Conservation (phyloP, 2,797 vertebrate genomes). For the Tokudaia tokunoshimensis region DNA sequence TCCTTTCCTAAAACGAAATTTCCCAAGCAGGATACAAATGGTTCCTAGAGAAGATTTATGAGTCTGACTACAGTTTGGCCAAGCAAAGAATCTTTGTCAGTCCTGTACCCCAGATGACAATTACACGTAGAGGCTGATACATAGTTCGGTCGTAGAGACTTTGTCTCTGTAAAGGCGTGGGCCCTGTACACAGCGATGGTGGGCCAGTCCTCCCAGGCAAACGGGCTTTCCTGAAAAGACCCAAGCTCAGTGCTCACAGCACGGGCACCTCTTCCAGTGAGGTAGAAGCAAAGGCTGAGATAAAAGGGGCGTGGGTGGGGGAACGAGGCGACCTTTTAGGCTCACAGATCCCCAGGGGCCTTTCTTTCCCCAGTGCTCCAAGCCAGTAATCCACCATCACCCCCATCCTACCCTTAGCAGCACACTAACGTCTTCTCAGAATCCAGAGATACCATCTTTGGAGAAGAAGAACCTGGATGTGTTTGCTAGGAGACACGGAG, state of each 20-base stretch:
- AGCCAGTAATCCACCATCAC: not conserved
- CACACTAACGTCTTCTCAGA: not conserved
- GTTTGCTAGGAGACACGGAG: not conserved
- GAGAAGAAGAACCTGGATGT: not conserved
- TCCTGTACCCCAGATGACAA: not conserved
- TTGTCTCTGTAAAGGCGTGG: not conserved
- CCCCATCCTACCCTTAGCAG: no score
- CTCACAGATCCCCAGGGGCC: not conserved
- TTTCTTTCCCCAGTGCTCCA: not conserved
- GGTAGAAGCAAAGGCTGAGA: not conserved
- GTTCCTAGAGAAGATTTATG: not conserved
- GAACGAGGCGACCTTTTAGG: not conserved
- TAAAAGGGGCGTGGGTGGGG: no score
- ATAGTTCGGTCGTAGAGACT: fast-evolving
- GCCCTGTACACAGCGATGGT: not conserved
- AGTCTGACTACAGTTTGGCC: not conserved
- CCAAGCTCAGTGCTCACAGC: not conserved
- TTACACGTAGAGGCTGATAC: not conserved
- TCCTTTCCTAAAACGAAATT: not conserved
- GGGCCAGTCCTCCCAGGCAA: not conserved
- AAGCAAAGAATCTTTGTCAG: not conserved
- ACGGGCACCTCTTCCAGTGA: not conserved
- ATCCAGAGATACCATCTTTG: not conserved
- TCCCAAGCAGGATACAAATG: not conserved
- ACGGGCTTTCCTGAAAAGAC: not conserved